Base-by-base conservation (phyloP, 2,888 invertebrate genomes). In the Anagyrus pseudococci region DNA sequence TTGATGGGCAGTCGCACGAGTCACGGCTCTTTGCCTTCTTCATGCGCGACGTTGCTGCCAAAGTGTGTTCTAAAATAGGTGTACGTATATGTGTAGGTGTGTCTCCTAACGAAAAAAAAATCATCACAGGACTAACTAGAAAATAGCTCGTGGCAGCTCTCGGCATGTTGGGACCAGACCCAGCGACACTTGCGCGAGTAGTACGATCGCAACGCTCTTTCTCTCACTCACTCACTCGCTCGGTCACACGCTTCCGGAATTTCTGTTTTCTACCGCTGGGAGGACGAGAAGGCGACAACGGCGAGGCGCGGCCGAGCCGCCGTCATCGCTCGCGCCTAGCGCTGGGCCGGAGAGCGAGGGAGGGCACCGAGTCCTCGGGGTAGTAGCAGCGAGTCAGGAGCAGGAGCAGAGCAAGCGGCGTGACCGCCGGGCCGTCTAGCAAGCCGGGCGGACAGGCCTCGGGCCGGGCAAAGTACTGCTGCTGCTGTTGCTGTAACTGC, bases 51-150 rank as follows among this genome's bases (percentile, higher is more conserved):
- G n/a, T n/a, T n/a, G n/a, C n/a, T n/a, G n/a, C n/a, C n/a, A n/a
- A n/a, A n/a, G n/a, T n/a, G n/a, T n/a, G n/a, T n/a, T n/a, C n/a
- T n/a, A n/a, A n/a, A n/a, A n/a, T n/a, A n/a, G n/a, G n/a, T n/a
- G n/a, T n/a, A n/a, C n/a, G n/a, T n/a, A n/a, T n/a, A n/a, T 23
- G 49, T 56, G 58, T 63, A 52, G 62, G 70, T 69, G 72, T 72
- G 74, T 75, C 72, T 77, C 77, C 77, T 79, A 79, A 79, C 74
- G 77, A 76, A 79, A 77, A 76, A 79, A 77, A 74, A 70, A 71
- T 71, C 68, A 74, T 79, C 79, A 80, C 80, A 80, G 80, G 80
- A 80, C 80, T 80, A 80, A 80, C 78, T 79, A 79, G 74, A 79
- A 76, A 74, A 78, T 76, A 77, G 73, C 75, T 74, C 71, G 72